Evolutionary conservation across 2,113 vertebrate genomes (phyloP).

Genomic region (Eublepharis macularius): DNA sequence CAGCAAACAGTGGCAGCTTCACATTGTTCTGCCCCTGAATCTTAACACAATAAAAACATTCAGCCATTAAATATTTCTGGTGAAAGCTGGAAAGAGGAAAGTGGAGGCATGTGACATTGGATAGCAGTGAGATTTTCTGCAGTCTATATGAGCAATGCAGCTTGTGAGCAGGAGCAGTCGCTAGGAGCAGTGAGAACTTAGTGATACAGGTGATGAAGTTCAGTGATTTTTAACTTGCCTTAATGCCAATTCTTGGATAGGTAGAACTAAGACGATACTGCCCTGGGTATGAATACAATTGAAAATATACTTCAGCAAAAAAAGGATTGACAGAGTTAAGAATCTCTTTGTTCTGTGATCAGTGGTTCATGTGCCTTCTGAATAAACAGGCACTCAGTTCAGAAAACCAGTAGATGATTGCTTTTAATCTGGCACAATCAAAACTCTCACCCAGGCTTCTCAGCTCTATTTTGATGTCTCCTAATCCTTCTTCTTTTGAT

Average conservation of each 20-base stretch:
- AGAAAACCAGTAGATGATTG: background rate
- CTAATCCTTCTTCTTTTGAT: conserved; percentile 8
- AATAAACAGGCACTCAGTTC: background rate
- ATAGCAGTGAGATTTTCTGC: background rate
- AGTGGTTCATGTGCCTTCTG: background rate
- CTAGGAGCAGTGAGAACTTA: background rate
- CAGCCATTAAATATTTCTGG: no score
- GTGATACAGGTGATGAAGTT: background rate
- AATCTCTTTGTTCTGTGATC: background rate
- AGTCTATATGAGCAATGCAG: background rate
- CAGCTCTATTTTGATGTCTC: background rate
- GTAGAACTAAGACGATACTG: background rate
- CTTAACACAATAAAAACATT: background rate
- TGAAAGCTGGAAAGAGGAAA: background rate
- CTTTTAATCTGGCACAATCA: background rate
- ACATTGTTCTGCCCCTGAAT: background rate
- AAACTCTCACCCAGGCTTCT: background rate
- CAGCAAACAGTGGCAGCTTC: background rate
- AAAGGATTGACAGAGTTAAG: background rate
- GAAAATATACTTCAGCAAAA: background rate
- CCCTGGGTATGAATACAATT: background rate
- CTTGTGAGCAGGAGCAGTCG: background rate
- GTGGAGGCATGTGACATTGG: no score
- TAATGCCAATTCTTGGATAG: background rate
- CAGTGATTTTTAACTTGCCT: background rate